Conservation (phyloP, 2,113 vertebrate genomes). For the Oenanthe melanoleuca region DNA sequence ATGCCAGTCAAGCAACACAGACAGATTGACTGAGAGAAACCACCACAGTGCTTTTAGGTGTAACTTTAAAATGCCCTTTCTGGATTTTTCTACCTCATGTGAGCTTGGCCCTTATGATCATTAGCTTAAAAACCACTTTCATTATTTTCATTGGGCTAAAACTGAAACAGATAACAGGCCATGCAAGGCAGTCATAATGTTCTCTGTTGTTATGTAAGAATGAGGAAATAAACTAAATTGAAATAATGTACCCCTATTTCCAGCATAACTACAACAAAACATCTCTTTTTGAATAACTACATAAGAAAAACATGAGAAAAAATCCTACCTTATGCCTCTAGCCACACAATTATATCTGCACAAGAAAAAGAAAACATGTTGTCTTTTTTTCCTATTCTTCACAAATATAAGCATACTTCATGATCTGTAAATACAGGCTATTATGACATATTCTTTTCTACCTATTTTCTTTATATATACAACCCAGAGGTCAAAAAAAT, state of each 20-base stretch:
- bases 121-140: not conserved
- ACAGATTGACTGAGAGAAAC: not conserved
- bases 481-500: not conserved
- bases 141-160: not conserved
- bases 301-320: not conserved
- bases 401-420: not conserved
- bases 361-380: not conserved
- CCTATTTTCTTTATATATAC: not conserved
- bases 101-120: not conserved
- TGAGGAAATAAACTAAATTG: slow-evolving; percentile 10
- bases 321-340: not conserved
- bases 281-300: not conserved
- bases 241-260: not conserved
- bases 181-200: not conserved
- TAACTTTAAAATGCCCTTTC: not conserved
- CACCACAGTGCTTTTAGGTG: not conserved
- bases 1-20: not conserved
- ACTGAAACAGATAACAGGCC: not conserved
- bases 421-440: not conserved
- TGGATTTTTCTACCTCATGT: not conserved
- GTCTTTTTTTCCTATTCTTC: not conserved
- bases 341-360: not conserved
- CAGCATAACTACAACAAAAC: not conserved
- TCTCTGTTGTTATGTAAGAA: not conserved
- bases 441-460: not conserved